Conservation (phyloP, 2,888 invertebrate genomes). For the Philhelius pedissequus region DNA sequence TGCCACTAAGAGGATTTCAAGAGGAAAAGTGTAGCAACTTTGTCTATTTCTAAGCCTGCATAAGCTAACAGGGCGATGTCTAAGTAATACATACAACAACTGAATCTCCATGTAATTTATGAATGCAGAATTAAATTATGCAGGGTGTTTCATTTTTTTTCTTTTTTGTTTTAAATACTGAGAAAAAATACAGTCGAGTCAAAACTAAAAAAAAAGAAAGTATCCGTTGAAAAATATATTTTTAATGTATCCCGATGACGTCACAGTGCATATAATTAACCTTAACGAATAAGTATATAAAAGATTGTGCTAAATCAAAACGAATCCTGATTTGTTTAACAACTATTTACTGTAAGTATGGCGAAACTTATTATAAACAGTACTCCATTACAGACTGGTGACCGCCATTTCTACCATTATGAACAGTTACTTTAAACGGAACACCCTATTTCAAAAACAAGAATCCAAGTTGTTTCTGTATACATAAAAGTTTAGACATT, state of each 20-base stretch:
- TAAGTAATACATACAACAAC: constrained; percentile 30
- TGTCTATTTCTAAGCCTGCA: constrained; percentile 34
- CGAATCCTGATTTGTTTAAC: no score
- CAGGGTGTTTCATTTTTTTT: not conserved
- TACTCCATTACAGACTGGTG: no score
- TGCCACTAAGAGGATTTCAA: not conserved
- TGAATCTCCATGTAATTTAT: constrained; percentile 43
- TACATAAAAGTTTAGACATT: constrained; percentile 3
- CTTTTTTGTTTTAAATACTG: not conserved
- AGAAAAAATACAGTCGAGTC: not conserved
- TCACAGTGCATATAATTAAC: no score
- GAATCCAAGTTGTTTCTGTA: not conserved
- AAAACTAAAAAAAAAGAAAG: no score
- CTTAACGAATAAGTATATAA: no score
- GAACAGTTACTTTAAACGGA: not conserved
- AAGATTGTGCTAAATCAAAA: no score
- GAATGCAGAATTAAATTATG: constrained; percentile 7
- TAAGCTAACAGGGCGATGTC: constrained; percentile 43
- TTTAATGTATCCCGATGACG: no score
- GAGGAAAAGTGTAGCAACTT: not conserved
- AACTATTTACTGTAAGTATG: no score
- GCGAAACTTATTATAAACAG: no score
- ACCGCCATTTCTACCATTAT: no score
- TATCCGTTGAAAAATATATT: no score
- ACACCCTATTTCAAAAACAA: not conserved